Evolutionary conservation across 2,888 invertebrate species (phyloP), one percentile per base, ranked within the genome.

Genomic region (Crepidodera aurea): DNA sequence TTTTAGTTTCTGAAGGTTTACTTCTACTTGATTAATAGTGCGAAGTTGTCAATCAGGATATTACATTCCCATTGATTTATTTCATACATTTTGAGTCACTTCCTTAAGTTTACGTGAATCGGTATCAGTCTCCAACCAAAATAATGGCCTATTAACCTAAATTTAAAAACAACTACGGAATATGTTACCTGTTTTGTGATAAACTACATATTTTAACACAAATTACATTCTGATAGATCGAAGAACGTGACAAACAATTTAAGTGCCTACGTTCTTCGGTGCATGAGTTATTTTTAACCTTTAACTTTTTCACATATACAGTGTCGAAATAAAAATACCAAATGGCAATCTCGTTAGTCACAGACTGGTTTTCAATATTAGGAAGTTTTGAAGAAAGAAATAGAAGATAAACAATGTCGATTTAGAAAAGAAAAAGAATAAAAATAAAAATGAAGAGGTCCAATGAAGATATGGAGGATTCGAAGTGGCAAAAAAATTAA

Each of bases 101-200:
- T 34, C 13, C 34, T 34, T 6, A 34, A 34, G 6, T 40, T 7
- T 18, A 18, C 7, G 2, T 40, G 16, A 46, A 46, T 46, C 25
- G 46, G 46, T 48, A 48, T 27, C 48, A 27, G 48, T 22, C 13
- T 13, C 22, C 46, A 22, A 42, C 8, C 22, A 27, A 46, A 46
- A 46, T 25, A n/a, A 15, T 29, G 48, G 48, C 48, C 48, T 48
- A 48, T 12, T 48, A 29, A 6, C 27, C 48, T 16, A 29, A 48
- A n/a, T 48, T 29, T 1, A 27, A 12, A 4, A 25, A 46, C n/a
- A 48, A 44, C 8, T 6, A 22, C 12, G 2, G 10, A 44, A 22
- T 44, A 22, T 44, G 1, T 6, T 66, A 66, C 63, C 59, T 66
- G 64, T 59, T 62, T 64, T 56, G 63, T 67, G 62, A 64, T 55